These are phyloP conservation scores for Chaetura pelagica DNA, from an alignment of 2,113 vertebrate species.

Conservation along the genomic window DNA sequence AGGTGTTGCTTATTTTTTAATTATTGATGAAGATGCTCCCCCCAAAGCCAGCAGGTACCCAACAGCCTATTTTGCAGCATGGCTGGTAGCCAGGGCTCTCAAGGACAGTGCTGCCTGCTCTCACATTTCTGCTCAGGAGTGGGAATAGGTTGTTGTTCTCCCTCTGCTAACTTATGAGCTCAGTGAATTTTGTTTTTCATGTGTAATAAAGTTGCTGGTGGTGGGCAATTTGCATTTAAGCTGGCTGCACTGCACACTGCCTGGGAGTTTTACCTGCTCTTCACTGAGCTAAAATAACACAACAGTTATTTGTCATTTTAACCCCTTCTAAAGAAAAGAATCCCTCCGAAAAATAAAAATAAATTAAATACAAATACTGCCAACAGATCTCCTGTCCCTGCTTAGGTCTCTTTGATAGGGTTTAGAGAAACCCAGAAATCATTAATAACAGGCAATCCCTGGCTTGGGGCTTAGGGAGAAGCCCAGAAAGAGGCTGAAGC, in stretches of 20 bases:
- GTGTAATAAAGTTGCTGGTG: not conserved
- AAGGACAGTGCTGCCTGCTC: not conserved
- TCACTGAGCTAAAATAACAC: not conserved
- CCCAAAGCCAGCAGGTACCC: not conserved
- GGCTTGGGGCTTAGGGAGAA: not conserved
- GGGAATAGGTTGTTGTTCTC: not conserved
- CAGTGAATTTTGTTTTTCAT: not conserved
- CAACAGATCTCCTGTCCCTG: not conserved
- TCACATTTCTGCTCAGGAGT: not conserved
- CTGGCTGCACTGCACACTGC: not conserved
- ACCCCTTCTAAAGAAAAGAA: not conserved
- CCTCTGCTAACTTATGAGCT: not conserved
- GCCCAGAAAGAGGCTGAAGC: no score
- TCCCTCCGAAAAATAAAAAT: not conserved
- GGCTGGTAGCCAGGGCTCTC: not conserved
- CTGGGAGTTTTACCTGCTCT: not conserved
- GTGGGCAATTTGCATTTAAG: not conserved
- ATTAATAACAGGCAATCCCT: not conserved
- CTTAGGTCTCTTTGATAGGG: not conserved
- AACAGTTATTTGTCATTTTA: not conserved
- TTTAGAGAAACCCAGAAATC: not conserved
- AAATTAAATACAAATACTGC: no score
- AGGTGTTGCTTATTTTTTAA: not conserved
- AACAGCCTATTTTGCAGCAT: not conserved
- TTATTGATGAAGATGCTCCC: not conserved